Evolutionary conservation across 2,888 invertebrate species (phyloP), one percentile per base, ranked within the genome.

Genomic region (Drosophila subsilvestris): DNA sequence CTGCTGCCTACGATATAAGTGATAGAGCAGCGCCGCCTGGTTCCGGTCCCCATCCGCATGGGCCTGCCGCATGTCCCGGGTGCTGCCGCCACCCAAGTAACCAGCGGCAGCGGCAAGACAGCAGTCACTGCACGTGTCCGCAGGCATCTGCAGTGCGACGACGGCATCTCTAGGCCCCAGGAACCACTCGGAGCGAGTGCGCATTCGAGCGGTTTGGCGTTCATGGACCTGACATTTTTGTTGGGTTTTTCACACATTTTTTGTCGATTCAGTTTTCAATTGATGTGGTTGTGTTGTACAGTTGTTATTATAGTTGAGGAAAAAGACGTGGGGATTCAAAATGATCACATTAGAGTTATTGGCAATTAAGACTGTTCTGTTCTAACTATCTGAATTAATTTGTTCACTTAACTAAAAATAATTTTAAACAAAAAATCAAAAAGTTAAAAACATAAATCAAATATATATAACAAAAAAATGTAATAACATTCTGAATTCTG

Each of bases 121-220:
- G 73, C 91, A 91, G 75, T 89, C 88, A 82, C 91, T 89, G 79
- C 92, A 91, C 49, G 91, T 86, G 48, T 89, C 89, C 74, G 84
- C 84, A 79, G 88, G 86, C 84, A 89, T 79, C 78, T 90, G 79
- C 77, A 87, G 75, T 78, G 90, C 85, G 65, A 90, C 88, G 57
- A 88, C 90, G 48, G 83, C 88, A 49, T 90, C 91, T 63, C 90
- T 83, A 53, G 90, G 91, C 74, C 91, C 91, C 92, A 97, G 95
- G 94, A 98, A 99, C 99, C 99, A 99, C 93, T 99, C 98, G 70
- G 98, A 98, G 86, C 99, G 95, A 80, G 98, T 98, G 92, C 97
- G 95, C 97, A 99, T 98, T 86, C 99, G 95, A 91, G 97, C 97
- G 78, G 98, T 96, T 94, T 99, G 99, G 91, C 98, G 95, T 93